Base-by-base conservation (phyloP, 2,888 invertebrate species). In the Leptarthrus brevirostris region DNA sequence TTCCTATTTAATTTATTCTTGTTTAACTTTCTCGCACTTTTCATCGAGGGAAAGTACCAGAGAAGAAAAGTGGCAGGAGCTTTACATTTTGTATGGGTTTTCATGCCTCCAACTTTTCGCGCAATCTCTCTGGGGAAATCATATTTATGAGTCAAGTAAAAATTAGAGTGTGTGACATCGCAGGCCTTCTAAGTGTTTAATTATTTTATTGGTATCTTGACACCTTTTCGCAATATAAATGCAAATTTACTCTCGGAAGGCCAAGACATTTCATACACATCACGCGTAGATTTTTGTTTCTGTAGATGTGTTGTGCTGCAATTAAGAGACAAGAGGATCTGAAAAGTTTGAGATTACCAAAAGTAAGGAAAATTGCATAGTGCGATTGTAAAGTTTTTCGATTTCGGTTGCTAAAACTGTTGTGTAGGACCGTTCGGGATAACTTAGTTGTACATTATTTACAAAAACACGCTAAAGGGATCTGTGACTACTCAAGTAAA, bases 141-240 rank as follows among this genome's bases (percentile, higher is more conserved):
- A 71, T 54, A 54, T 71, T 71, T 71, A 71, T 71, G 71, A 54
- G 36, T 2, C 22, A 40, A 71, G 54, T 71, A 71, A 71, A 71
- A 54, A 71, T 71, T 71, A 54, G 54, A 71, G 71, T 71, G 71
- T 71, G 54, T 71, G 71, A 71, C 71, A 71, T 34, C 34, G 40
- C 30, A 20, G 71, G 36, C 26, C 71, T 52, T 69, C 34, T 52
- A 69, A 69, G 54, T 71, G 71, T 44, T 71, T 71, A 71, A 71
- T 71, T 71, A 71, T 71, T 71, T 71, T 71, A 71, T 71, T 71
- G 71, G 71, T 71, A 71, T 71, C 71, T 71, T 71, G 71, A 71
- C 71, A 71, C 71, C 71, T 71, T 71, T 22, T 71, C 53, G 54
- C 71, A 71, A 69, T 69, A 69, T 69, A 69, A 52, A 69, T 69